Conservation (phyloP, 2,888 invertebrate genomes). For the Pheosia gnoma region DNA sequence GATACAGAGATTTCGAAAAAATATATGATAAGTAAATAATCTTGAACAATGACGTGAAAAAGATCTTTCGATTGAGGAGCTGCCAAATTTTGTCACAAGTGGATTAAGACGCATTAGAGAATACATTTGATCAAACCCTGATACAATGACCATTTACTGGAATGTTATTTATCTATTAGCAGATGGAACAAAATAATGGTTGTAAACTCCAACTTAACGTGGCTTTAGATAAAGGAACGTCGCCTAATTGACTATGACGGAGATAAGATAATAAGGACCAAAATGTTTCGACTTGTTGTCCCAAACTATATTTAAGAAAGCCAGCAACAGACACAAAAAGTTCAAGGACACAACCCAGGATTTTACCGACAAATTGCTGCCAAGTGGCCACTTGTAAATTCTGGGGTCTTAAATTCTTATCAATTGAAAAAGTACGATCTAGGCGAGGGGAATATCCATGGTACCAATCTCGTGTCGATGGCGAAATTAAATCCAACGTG, state of each 20-base stretch:
- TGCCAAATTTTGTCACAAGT: neutral
- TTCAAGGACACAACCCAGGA: slow-evolving; percentile 34
- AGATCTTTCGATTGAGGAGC: slow-evolving; percentile 1
- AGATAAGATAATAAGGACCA: slow-evolving; percentile 4
- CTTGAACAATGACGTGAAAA: neutral
- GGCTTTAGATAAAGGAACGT: neutral
- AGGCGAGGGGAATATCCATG: too few species aligned
- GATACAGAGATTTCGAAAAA: slow-evolving; percentile 28
- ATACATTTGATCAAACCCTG: neutral
- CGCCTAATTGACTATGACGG: slow-evolving; percentile 3
- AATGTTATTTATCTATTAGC: neutral
- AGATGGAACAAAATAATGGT: neutral
- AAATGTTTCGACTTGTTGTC: neutral
- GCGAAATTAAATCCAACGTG: too few species aligned
- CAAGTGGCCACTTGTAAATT: slow-evolving; percentile 45
- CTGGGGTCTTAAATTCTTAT: slow-evolving; percentile 22
- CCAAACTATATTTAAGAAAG: neutral
- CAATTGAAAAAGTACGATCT: neutral
- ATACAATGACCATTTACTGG: neutral
- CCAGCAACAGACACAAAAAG: slow-evolving; percentile 17
- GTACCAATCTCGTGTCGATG: too few species aligned
- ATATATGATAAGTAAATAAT: slow-evolving; percentile 7
- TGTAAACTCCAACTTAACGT: neutral
- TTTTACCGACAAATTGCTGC: slow-evolving; percentile 45
- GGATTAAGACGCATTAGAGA: neutral